These are phyloP conservation scores for Hipposideros armiger DNA, from an alignment of 2,113 vertebrate genomes.

Conservation along the genomic window DNA sequence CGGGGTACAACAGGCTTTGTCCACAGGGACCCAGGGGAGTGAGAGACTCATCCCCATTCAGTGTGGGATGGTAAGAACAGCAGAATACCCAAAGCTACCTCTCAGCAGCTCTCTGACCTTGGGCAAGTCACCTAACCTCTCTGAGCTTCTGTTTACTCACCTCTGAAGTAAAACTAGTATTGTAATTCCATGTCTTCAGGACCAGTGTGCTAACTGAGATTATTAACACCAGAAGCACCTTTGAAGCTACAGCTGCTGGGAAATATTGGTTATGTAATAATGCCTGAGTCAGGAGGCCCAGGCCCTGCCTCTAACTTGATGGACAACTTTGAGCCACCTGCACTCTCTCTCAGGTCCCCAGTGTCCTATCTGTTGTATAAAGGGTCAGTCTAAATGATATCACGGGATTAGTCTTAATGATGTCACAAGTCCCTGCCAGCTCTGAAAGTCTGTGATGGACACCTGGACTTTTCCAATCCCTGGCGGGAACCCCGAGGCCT, in stretches of 20 bases:
- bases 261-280: background rate
- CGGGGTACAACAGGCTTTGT: background rate
- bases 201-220: background rate
- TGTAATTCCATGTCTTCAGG: background rate
- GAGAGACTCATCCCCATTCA: background rate
- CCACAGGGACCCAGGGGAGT: background rate
- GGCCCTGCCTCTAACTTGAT: background rate
- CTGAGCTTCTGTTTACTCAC: background rate
- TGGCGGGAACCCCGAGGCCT: background rate
- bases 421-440: background rate
- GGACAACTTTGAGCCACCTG: conserved; percentile 5
- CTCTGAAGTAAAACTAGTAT: background rate
- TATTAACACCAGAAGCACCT: background rate
- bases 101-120: background rate
- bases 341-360: background rate
- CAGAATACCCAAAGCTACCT: background rate
- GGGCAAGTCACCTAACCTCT: background rate
- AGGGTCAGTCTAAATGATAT: conserved; percentile 59
- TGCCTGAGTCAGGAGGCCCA: background rate
- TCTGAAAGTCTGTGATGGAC: conserved; percentile 58
- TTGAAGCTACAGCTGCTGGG: background rate
- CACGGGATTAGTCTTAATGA: conserved; percentile 54
- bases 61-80: background rate
- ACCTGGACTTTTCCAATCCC: conserved; percentile 22
- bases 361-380: background rate